Evolutionary conservation across 2,113 vertebrate genomes (phyloP).

Genomic region (Tragulus kanchil): DNA sequence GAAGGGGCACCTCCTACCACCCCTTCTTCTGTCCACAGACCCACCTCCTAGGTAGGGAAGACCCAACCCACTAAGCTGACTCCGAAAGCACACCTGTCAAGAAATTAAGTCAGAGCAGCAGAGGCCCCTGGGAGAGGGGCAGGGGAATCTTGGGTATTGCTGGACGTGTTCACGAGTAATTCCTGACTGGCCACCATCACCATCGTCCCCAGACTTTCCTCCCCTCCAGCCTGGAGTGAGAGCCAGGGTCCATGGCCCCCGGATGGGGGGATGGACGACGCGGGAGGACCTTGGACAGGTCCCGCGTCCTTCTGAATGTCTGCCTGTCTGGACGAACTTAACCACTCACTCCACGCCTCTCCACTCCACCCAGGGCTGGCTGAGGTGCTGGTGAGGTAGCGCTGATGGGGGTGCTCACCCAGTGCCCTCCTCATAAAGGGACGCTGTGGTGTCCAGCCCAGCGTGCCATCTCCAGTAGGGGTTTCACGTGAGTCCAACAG

Average conservation of each 20-base stretch:
- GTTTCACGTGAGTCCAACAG: not conserved
- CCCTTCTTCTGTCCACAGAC: too few species aligned
- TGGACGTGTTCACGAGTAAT: not conserved
- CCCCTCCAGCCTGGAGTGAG: not conserved
- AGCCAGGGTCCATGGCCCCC: not conserved
- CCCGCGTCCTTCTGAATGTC: not conserved
- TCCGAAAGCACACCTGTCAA: not conserved
- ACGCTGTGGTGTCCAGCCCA: rapidly evolving
- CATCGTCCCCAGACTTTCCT: not conserved
- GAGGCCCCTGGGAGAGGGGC: not conserved
- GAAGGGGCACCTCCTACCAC: not conserved
- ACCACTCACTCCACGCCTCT: not conserved
- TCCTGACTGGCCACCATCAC: not conserved
- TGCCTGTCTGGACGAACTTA: not conserved
- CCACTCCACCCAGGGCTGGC: not conserved
- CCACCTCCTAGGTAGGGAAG: not conserved
- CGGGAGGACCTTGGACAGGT: not conserved
- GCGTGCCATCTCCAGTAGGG: not conserved
- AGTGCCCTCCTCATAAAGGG: not conserved
- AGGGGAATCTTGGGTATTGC: not conserved
- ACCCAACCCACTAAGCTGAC: not conserved
- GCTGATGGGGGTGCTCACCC: not conserved
- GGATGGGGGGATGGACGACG: not conserved
- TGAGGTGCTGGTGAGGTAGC: rapidly evolving
- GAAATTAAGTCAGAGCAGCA: not conserved